phyloP scores from a whole-genome alignment of 2,888 invertebrate species.

The Sarcophaga variegata region DNA sequence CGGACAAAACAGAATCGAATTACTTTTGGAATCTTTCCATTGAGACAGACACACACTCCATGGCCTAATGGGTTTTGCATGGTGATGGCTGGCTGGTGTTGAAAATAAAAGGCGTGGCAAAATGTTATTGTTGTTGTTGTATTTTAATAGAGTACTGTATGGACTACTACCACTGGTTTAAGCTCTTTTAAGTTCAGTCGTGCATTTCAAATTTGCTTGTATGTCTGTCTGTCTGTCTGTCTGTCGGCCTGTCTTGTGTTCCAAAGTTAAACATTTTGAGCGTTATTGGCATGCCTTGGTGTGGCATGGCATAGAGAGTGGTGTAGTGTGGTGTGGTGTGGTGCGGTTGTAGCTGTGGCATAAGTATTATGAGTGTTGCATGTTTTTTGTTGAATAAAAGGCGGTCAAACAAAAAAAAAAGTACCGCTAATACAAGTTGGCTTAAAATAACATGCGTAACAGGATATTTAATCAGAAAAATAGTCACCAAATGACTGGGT shows the following conservation, averaged over 20 bases:
- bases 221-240: background rate
- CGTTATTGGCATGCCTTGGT: background rate
- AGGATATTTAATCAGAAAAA: constrained; percentile 55
- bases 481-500: background rate
- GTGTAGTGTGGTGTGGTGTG: background rate
- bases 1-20: constrained; percentile 45
- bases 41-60: constrained; percentile 21
- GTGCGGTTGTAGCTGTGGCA: too few relatives aligned
- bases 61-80: constrained; percentile 54
- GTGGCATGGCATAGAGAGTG: background rate
- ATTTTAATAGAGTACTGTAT: constrained; percentile 5
- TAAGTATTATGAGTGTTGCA: background rate
- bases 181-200: constrained; percentile 49
- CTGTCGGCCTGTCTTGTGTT: constrained; percentile 3
- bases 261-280: constrained; percentile 30
- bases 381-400: background rate
- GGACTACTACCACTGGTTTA: constrained; percentile 36
- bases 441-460: constrained; percentile 67
- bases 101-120: constrained; percentile 65
- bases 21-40: constrained; percentile 16
- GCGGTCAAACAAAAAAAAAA: constrained; percentile 3
- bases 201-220: constrained; percentile 61
- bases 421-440: constrained; percentile 51
- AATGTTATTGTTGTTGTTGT: constrained; percentile 5
- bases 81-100: constrained; percentile 40